Percentiles rank a stretch among this genome's conserved stretches.
Conservation (phyloP, 2,113 vertebrate species). For the Oostethus manadensis region DNA sequence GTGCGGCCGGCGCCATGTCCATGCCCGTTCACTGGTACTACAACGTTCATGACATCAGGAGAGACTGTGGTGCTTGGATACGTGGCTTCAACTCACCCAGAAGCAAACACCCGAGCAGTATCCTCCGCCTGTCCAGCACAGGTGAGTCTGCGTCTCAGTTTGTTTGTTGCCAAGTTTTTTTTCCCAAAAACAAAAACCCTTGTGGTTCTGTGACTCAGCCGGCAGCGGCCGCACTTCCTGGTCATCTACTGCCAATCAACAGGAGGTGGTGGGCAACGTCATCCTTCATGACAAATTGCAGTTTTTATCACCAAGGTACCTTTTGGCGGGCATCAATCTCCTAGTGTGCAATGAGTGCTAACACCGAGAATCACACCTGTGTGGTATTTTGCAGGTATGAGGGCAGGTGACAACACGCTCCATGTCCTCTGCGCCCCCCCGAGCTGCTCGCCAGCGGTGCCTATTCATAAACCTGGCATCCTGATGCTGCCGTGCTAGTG, state of each 20-base stretch:
- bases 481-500: slow-evolving; percentile 43
- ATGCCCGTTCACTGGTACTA: slow-evolving; percentile 74
- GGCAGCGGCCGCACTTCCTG: slow-evolving; percentile 57
- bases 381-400: slow-evolving; percentile 47
- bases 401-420: slow-evolving; percentile 61
- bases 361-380: background rate
- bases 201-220: slow-evolving; percentile 29
- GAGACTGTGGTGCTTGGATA: slow-evolving; percentile 63
- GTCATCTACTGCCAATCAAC: background rate
- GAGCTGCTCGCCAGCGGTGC: slow-evolving; percentile 30
- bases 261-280: slow-evolving; percentile 53
- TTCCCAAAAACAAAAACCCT: background rate
- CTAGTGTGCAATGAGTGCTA: background rate
- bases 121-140: slow-evolving; percentile 64
- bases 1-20: slow-evolving; percentile 58
- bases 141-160: slow-evolving; percentile 19
- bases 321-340: background rate
- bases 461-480: slow-evolving; percentile 19
- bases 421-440: slow-evolving; percentile 58
- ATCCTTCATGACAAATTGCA: slow-evolving; percentile 69
- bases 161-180: background rate
- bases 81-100: slow-evolving; percentile 27
- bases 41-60: slow-evolving; percentile 51
- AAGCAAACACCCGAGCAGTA: slow-evolving; percentile 60
- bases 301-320: slow-evolving; percentile 65